phyloP scores from a whole-genome alignment of 2,113 vertebrate genomes.

The Vimba vimba region DNA sequence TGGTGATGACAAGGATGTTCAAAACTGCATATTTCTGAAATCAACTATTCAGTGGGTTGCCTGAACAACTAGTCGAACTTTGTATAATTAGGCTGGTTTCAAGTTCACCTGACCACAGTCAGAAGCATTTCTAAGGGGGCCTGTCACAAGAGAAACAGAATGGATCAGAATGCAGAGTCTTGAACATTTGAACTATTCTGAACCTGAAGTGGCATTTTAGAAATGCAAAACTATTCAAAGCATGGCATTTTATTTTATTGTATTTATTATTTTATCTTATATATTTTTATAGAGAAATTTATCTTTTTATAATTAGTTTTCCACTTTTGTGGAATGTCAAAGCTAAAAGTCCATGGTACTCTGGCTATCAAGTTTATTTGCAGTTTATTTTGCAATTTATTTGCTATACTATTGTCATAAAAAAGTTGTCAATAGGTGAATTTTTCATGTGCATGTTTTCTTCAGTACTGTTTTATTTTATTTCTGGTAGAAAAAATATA shows the following conservation, averaged over 20 bases:
- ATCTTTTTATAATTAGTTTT: too few species aligned
- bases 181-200: neutral
- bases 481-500: neutral
- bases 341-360: neutral
- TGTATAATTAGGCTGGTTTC: neutral
- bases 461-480: neutral
- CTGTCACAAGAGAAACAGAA: neutral
- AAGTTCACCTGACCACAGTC: neutral
- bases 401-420: neutral
- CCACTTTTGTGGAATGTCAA: neutral
- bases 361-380: neutral
- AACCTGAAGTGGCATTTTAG: neutral
- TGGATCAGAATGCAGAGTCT: neutral
- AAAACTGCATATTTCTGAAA: neutral
- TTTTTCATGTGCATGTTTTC: neutral
- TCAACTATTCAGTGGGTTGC: neutral
- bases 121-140: neutral
- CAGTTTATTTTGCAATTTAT: neutral
- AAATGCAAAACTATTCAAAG: neutral
- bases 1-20: neutral
- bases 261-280: neutral
- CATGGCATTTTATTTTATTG: neutral
- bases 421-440: neutral
- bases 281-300: neutral
- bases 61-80: neutral